These are phyloP conservation scores for Saimiri boliviensis DNA, from an alignment of 2,113 vertebrate species.

Conservation along the genomic window DNA sequence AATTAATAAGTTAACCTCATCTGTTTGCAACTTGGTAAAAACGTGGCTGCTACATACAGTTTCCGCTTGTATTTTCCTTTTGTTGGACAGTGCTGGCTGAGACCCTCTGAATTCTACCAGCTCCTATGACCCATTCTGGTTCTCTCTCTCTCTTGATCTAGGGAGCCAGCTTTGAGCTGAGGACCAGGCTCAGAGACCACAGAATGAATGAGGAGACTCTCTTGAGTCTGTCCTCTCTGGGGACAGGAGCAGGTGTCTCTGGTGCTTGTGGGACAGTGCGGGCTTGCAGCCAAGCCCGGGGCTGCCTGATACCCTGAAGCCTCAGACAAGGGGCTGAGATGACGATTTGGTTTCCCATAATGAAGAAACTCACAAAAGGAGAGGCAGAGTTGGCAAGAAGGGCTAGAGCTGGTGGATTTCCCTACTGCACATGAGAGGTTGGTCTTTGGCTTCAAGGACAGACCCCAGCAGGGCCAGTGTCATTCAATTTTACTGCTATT, in stretches of 20 bases:
- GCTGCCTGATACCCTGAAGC: background rate
- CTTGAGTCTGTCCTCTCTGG: background rate
- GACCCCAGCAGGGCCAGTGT: background rate
- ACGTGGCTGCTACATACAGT: background rate
- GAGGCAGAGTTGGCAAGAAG: constrained; percentile 4
- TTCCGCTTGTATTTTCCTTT: background rate
- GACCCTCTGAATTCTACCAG: accelerated
- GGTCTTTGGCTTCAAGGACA: background rate
- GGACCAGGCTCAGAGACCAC: background rate
- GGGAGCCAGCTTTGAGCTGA: background rate
- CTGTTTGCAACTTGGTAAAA: background rate
- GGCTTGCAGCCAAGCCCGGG: background rate
- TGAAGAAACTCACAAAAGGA: constrained; percentile 7
- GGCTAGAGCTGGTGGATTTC: background rate
- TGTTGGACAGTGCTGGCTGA: too few species aligned
- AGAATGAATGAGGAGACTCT: background rate
- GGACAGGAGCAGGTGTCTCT: background rate
- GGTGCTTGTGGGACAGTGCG: background rate
- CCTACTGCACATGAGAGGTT: background rate
- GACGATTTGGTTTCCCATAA: background rate
- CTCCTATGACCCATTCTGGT: background rate
- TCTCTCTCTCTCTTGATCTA: background rate
- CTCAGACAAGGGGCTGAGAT: background rate
- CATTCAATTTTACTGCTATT: background rate
- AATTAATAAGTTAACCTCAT: background rate